Evolutionary conservation across 35 echinoderm and acorn worm species (phyloP), one percentile per base, ranked within the genome.

Genomic region (Ptychodera flava): DNA sequence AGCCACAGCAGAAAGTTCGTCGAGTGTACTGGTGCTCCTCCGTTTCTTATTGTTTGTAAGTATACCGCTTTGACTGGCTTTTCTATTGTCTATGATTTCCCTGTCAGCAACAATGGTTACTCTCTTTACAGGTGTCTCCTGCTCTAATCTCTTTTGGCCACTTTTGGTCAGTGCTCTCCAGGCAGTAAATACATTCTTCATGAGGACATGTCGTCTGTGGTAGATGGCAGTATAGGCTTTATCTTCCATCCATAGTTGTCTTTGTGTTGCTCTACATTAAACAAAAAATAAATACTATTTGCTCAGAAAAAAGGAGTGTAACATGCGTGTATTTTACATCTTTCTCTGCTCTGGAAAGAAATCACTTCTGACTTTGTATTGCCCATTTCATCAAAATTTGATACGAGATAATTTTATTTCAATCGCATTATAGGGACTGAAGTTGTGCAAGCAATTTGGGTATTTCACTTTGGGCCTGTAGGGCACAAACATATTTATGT

Each of bases 211-310:
- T 30, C 95, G 86, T 30, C 95, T 83, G 80, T 97, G 95, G 36
- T 93, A 89, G 31, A 97, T 89, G 38, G 95, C 95, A 2, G 95
- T 97, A 80, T 97, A 90, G 29, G 91, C 95, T 83, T 88, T 91
- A 37, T 97, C 95, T 93, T 91, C 84, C 34, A 37, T 28, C 34
- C 37, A 30, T 34, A 83, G 82, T 30, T 35, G 82, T 83, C n/a
- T 36, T 28, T 83, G 30, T 36, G 34, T 34, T 0, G n/a, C 30
- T 30, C 34, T 31, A 33, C 29, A 30, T 1, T 79, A 10, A 79
- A 79, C 29, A 79, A n/a, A n/a, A 79, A 79, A 79, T 79, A 1
- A 77, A 15, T 77, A 77, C 15, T 77, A 15, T 77, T 77, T 15
- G 15, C 75, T 77, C n/a, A 77, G n/a, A 15, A 77, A 77, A 77